These are phyloP conservation scores for Chydorus sphaericus DNA, from an alignment of 2,888 invertebrate genomes.

Conservation along the genomic window DNA sequence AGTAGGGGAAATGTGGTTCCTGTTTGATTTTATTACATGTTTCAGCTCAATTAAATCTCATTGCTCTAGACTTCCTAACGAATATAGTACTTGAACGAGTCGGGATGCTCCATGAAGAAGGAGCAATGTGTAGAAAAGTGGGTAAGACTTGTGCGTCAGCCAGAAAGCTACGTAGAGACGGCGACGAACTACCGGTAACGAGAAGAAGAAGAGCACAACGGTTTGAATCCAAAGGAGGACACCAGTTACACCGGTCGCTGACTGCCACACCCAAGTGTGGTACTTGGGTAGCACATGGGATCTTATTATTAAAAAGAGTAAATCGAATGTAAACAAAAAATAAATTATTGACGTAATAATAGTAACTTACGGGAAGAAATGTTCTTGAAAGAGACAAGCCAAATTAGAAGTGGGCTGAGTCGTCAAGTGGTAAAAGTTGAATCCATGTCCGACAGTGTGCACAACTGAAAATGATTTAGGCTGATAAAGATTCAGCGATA, in stretches of 20 bases:
- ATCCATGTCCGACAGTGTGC: constrained; percentile 43
- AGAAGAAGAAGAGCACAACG: constrained; percentile 41
- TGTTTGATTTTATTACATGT: too few relatives aligned
- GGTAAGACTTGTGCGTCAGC: constrained; percentile 41
- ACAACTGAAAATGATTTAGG: too few relatives aligned
- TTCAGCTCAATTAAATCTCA: too few relatives aligned
- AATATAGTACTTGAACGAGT: constrained; percentile 38
- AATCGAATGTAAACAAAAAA: too few relatives aligned
- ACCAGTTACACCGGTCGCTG: constrained; percentile 44
- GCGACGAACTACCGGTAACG: constrained; percentile 37
- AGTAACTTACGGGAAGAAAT: constrained; percentile 36
- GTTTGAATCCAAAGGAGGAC: constrained; percentile 37
- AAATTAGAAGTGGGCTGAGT: constrained; percentile 44
- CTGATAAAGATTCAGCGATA: too few relatives aligned
- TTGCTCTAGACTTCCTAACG: too few relatives aligned
- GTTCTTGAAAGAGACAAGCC: constrained; percentile 41
- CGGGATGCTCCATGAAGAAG: constrained; percentile 43
- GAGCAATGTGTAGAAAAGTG: constrained; percentile 39
- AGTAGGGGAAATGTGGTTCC: constrained; percentile 40
- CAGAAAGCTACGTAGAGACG: constrained; percentile 42
- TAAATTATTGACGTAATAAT: not conserved
- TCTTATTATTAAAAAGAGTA: constrained; percentile 29
- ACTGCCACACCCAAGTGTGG: constrained; percentile 44
- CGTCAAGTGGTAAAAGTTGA: constrained; percentile 48
- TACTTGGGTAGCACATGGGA: constrained; percentile 43